Evolutionary conservation across 2,113 vertebrate genomes (phyloP).

Genomic region (Protomyctophum bolini): DNA sequence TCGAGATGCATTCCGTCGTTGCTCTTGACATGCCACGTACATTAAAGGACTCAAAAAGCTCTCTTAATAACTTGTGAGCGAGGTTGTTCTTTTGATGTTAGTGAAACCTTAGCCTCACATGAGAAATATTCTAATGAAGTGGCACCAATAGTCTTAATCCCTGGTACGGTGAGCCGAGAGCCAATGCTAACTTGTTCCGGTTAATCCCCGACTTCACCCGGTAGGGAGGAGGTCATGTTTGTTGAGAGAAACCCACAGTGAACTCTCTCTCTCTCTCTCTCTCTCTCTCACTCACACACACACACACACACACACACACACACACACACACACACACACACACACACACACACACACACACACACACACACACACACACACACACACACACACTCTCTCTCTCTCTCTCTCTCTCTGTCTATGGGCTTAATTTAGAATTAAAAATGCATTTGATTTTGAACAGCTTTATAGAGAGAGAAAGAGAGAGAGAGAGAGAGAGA

Average conservation of each 20-base stretch:
- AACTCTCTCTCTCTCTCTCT: background rate
- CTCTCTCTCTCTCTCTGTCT: background rate
- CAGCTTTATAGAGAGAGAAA: conserved; percentile 39
- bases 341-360: too few species aligned
- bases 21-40: too few species aligned
- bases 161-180: conserved; percentile 62
- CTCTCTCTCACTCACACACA: background rate
- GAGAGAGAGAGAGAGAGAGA: too few species aligned
- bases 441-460: conserved; percentile 71
- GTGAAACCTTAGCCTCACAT: conserved; percentile 28
- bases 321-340: too few species aligned
- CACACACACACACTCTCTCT: too few species aligned
- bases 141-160: conserved; percentile 68
- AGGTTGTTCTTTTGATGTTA: too few species aligned
- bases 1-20: too few species aligned
- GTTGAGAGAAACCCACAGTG: conserved; percentile 63
- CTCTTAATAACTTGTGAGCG: too few species aligned
- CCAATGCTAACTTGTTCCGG: conserved; percentile 67
- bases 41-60: too few species aligned
- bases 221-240: conserved; percentile 78
- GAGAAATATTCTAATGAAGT: conserved; percentile 68
- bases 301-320: too few species aligned
- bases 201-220: conserved; percentile 70
- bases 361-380: too few species aligned
- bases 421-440: conserved; percentile 77